Percentiles rank a stretch among this genome's conserved stretches.
Conservation (phyloP, 2,888 invertebrate genomes). For the Hipparchia semele region DNA sequence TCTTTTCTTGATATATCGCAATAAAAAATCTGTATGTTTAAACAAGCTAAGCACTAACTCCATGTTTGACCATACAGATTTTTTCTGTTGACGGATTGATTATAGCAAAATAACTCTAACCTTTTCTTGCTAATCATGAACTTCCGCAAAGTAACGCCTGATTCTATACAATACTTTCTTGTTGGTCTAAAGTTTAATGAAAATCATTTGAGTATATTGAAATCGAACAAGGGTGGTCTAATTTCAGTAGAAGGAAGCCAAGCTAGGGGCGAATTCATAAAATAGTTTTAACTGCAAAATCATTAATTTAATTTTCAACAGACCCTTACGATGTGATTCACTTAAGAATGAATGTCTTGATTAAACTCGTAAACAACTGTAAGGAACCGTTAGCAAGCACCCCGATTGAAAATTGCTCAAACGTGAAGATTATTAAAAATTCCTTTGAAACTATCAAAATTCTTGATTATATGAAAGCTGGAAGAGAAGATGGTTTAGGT, state of each 20-base stretch:
- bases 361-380: slow-evolving; percentile 58
- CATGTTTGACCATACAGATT: too few relatives aligned
- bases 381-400: slow-evolving; percentile 39
- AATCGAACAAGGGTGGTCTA: not conserved
- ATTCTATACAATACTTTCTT: too few relatives aligned
- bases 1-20: too few relatives aligned
- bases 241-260: not conserved
- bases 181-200: too few relatives aligned
- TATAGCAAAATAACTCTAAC: too few relatives aligned
- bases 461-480: slow-evolving; percentile 1
- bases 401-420: slow-evolving; percentile 45
- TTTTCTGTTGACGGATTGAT: too few relatives aligned
- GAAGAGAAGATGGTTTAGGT: not conserved
- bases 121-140: too few relatives aligned
- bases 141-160: too few relatives aligned
- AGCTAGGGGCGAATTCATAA: not conserved
- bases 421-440: slow-evolving; percentile 38
- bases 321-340: slow-evolving; percentile 28
- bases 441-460: slow-evolving; percentile 31
- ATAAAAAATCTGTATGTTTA: not conserved
- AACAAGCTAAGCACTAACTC: not conserved
- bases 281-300: slow-evolving; percentile 10
- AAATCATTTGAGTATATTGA: too few relatives aligned
- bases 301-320: slow-evolving; percentile 15
- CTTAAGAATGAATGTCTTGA: slow-evolving; percentile 53